Evolutionary conservation across 2,888 invertebrate species (phyloP), one percentile per base, ranked within the genome.

Genomic region (Hydraecia micacea): DNA sequence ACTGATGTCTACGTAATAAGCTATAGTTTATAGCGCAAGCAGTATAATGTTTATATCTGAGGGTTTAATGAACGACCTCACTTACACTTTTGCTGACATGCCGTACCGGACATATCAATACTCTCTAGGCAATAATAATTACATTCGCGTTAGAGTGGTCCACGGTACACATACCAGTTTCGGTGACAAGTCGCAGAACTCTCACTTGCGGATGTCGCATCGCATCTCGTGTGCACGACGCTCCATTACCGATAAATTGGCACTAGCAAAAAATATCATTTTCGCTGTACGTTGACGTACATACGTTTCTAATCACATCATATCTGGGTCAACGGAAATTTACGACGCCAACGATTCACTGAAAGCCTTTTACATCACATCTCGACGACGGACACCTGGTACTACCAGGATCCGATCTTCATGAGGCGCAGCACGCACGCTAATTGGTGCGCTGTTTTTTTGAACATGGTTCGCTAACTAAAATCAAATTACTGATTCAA

Each of bases 301-400:
- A 90, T 92, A 93, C 93, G 94, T 97, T 97, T 97, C 97, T 97
- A 97, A 96, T 96, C 94, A 93, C 93, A 95, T 93, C 93, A 95
- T 91, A 96, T 95, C 96, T 95, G 92, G 97, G 97, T 94, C 96
- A 96, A 89, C 95, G 97, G 97, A 96, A 96, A 94, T 94, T 93
- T 95, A 95, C 96, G 92, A 94, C 90, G 93, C 92, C 89, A 91
- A 89, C 92, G 92, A 93, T 93, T 91, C 94, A 92, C 96, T 96
- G 96, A 96, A 96, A 96, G 96, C 91, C 92, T 96, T 96, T 96
- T 96, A 96, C 96, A 95, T 96, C 96, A 95, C 92, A 91, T 92
- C 92, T 92, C 91, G 86, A 89, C 87, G 92, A 87, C 90, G 84
- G 92, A 89, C 93, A 94, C 93, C 93, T 93, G 95, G 94, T 89